Evolutionary conservation across 2,888 invertebrate species (phyloP).

Genomic region (Spatulosminthurus flaviceps): DNA sequence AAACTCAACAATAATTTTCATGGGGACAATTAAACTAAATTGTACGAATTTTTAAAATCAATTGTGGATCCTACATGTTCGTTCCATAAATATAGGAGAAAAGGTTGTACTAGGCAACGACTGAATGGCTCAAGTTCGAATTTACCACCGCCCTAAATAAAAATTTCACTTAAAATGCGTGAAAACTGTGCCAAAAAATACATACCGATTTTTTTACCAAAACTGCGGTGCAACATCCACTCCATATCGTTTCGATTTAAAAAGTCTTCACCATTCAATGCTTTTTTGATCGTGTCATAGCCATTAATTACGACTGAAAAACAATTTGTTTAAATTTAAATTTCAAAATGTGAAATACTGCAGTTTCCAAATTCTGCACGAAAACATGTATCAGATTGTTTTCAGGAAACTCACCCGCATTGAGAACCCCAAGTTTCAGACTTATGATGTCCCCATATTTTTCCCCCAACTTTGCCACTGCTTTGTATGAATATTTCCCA

Average conservation of each 20-base stretch:
- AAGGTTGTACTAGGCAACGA: too few relatives aligned
- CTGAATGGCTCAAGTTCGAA: too few relatives aligned
- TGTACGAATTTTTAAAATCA: too few relatives aligned
- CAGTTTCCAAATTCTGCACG: not conserved
- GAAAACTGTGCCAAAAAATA: too few relatives aligned
- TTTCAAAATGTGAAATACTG: too few relatives aligned
- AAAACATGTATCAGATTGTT: not conserved
- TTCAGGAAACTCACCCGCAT: not conserved
- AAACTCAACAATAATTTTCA: too few relatives aligned
- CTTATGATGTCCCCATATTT: not conserved
- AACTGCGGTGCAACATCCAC: not conserved
- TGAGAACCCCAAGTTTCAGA: not conserved
- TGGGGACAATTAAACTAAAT: too few relatives aligned
- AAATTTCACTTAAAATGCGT: too few relatives aligned
- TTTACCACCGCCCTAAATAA: too few relatives aligned
- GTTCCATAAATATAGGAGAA: too few relatives aligned
- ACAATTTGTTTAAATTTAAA: not conserved
- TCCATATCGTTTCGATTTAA: slow-evolving; percentile 74
- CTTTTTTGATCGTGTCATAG: slow-evolving; percentile 69
- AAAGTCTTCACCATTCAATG: slow-evolving; percentile 72
- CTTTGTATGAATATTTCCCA: not conserved
- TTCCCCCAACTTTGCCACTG: not conserved
- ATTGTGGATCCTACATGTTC: too few relatives aligned
- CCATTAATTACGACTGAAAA: slow-evolving; percentile 69
- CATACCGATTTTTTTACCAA: slow-evolving; percentile 23